Evolutionary conservation across 1,140 invertebrate species (phyloP).

Genomic region (Drosophila yakuba): DNA sequence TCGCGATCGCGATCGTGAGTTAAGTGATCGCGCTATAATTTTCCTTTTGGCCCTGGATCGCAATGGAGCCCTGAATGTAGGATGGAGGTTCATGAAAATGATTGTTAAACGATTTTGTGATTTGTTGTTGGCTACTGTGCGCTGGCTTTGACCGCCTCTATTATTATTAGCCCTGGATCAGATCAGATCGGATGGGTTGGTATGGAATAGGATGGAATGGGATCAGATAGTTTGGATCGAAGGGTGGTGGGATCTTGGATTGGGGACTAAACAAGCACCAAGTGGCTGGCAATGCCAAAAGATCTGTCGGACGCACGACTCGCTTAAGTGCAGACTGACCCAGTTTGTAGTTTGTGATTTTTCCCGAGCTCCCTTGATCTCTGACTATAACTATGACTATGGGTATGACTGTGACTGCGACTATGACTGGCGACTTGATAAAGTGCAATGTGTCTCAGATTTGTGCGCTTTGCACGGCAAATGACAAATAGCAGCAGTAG

Average conservation of each 20-base stretch:
- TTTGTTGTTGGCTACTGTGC: constrained; percentile 81
- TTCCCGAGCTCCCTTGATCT: constrained; percentile 42
- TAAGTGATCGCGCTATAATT: constrained; percentile 85
- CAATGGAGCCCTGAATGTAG: constrained; percentile 20
- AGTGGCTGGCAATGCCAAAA: constrained; percentile 74
- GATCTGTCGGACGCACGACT: constrained; percentile 69
- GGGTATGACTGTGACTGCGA: constrained; percentile 24
- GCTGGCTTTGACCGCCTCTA: constrained; percentile 46
- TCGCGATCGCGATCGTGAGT: constrained; percentile 81
- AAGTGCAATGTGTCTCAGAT: constrained; percentile 74
- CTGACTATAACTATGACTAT: constrained; percentile 48
- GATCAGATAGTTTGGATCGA: constrained; percentile 6
- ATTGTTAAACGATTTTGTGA: constrained; percentile 84
- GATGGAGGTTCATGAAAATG: constrained; percentile 63
- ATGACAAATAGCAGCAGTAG: constrained; percentile 57
- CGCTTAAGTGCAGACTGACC: constrained; percentile 77
- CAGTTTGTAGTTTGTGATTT: constrained; percentile 70
- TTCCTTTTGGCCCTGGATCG: constrained; percentile 62
- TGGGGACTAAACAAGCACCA: constrained; percentile 47
- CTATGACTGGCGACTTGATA: constrained; percentile 63
- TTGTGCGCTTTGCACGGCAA: constrained; percentile 57
- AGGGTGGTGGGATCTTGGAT: constrained; percentile 23
- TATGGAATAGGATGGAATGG: background rate
- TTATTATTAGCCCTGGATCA: constrained; percentile 64
- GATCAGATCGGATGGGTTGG: constrained; percentile 2